phyloP scores from a whole-genome alignment of 2,797 vertebrate genomes.

The Muraenolepis orangiensis region DNA sequence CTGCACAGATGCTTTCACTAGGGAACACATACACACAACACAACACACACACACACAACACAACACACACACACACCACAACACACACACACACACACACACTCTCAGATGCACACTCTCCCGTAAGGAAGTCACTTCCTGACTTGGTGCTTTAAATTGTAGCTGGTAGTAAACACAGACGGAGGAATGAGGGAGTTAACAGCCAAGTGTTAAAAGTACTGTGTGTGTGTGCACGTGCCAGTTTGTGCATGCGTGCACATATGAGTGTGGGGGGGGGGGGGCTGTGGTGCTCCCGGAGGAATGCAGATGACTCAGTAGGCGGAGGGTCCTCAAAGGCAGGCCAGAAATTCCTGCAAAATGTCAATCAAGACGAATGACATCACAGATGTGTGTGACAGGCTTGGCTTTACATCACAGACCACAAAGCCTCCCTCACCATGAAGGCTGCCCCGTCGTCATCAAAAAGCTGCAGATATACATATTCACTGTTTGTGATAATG shows the following conservation, averaged over 20 bases:
- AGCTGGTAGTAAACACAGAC: conserved; percentile 47
- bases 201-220: conserved; percentile 44
- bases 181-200: conserved; percentile 46
- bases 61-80: conserved; percentile 5
- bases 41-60: not conserved
- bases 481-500: no score
- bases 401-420: not conserved
- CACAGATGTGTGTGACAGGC: not conserved
- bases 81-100: not conserved
- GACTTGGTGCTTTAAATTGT: conserved; percentile 28
- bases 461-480: no score
- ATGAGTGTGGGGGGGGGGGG: not conserved
- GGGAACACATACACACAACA: not conserved
- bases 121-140: conserved; percentile 1
- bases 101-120: not conserved
- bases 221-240: conserved; percentile 6
- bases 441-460: no score
- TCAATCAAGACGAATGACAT: conserved; percentile 4
- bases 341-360: not conserved
- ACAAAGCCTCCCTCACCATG: not conserved
- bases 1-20: conserved; percentile 10
- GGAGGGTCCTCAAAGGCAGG: not conserved
- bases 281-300: not conserved
- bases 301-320: not conserved
- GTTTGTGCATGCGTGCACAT: not conserved